These are phyloP conservation scores for Drosophila malerkotliana DNA, from an alignment of 1,140 invertebrate genomes.

Conservation along the genomic window DNA sequence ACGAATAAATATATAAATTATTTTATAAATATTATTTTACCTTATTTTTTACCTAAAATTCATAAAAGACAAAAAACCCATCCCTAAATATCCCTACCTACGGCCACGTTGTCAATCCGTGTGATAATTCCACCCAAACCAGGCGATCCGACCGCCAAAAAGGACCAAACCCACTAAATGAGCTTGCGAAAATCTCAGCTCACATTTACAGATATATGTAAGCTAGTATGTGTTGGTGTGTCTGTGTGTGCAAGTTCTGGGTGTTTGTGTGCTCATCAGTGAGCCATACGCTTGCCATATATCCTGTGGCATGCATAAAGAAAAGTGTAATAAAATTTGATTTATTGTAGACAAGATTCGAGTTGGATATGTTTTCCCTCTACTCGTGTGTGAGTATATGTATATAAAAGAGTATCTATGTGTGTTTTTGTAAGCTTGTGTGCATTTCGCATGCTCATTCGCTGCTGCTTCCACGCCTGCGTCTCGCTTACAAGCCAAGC, in stretches of 20 bases:
- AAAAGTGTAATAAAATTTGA: conserved; percentile 84
- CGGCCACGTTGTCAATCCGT: conserved; percentile 33
- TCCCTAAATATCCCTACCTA: background rate
- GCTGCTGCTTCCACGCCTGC: conserved; percentile 76
- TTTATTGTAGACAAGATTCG: conserved; percentile 84
- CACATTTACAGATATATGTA: conserved; percentile 21
- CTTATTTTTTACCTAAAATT: background rate
- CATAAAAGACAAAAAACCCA: background rate
- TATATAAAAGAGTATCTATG: background rate
- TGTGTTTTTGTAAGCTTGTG: conserved; percentile 21
- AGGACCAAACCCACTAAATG: conserved; percentile 36
- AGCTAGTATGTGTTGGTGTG: conserved; percentile 7
- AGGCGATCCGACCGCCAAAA: conserved; percentile 1
- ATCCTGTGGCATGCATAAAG: conserved; percentile 83
- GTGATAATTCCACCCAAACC: conserved; percentile 25
- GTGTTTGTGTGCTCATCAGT: conserved; percentile 72
- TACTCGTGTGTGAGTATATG: conserved; percentile 7
- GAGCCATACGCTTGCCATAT: conserved; percentile 80
- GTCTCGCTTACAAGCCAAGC: conserved; percentile 38
- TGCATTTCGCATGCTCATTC: conserved; percentile 71
- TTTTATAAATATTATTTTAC: background rate
- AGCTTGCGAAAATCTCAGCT: conserved; percentile 40
- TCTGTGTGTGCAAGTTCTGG: conserved; percentile 19
- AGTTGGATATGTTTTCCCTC: conserved; percentile 74
- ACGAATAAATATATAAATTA: no score